Conservation (phyloP, 2,113 vertebrate species). For the Antigone vipio region DNA sequence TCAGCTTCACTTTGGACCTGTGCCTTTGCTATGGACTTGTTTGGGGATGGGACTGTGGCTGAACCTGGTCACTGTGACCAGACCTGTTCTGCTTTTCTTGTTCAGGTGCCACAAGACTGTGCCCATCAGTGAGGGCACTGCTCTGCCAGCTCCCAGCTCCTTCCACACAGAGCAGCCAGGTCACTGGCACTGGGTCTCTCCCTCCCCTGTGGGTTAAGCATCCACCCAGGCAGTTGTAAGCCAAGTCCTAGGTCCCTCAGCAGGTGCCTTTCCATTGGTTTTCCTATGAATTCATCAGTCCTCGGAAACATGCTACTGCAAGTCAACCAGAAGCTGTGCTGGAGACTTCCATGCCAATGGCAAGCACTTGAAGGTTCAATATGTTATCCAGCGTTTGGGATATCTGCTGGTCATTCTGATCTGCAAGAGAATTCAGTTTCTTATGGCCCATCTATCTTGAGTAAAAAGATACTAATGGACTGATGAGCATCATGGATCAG, state of each 20-base stretch:
- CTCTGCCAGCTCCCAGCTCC: background rate
- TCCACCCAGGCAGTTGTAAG: background rate
- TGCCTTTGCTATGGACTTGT: accelerated
- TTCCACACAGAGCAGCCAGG: accelerated
- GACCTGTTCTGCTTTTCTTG: background rate
- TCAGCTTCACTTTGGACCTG: background rate
- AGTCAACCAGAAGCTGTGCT: background rate
- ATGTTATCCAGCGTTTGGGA: background rate
- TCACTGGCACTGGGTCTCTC: background rate
- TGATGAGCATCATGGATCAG: background rate
- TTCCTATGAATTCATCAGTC: background rate
- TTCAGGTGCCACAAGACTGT: background rate
- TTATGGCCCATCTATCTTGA: background rate
- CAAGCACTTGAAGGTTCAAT: background rate
- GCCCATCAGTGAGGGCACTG: background rate
- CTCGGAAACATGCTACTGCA: background rate
- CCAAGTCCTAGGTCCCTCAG: background rate
- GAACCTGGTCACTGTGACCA: accelerated
- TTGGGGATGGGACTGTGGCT: background rate
- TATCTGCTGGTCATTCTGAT: background rate
- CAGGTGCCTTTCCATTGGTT: background rate
- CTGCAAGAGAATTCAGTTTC: background rate
- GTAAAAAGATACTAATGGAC: background rate
- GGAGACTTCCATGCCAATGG: background rate
- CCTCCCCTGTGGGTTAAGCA: background rate